phyloP scores from a whole-genome alignment of 2,797 vertebrate species.

The Muscicapa striata region DNA sequence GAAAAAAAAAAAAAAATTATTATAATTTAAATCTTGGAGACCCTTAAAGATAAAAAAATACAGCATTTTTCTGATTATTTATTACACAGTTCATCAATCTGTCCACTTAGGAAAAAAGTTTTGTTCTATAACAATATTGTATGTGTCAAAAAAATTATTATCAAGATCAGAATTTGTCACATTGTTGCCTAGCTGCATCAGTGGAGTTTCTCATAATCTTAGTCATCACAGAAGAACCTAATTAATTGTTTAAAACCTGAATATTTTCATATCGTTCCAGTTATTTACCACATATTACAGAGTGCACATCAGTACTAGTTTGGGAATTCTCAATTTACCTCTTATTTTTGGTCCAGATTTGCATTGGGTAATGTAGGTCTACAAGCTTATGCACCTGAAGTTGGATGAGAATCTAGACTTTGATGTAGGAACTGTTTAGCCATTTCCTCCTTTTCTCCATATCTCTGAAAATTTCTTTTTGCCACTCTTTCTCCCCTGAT shows the following conservation, averaged over 20 bases:
- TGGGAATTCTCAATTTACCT: not conserved
- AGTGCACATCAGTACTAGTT: not conserved
- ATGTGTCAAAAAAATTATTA: not conserved
- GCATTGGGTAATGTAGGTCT: fast-evolving
- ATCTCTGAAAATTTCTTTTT: not conserved
- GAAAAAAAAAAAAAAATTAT: not conserved
- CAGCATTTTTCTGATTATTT: not conserved
- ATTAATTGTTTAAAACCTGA: not conserved
- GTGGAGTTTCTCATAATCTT: not conserved
- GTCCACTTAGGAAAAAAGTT: not conserved
- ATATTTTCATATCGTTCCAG: not conserved
- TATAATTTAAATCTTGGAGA: not conserved
- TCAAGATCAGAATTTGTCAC: not conserved
- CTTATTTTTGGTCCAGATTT: not conserved
- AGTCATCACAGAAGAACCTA: not conserved
- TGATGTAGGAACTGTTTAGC: not conserved
- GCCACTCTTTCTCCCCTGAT: not conserved
- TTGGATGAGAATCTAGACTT: not conserved
- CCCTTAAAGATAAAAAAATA: not conserved
- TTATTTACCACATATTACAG: not conserved
- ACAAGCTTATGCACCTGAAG: not conserved
- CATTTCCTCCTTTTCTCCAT: not conserved
- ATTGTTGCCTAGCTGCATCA: not conserved
- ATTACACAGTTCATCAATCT: not conserved
- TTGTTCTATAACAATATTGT: not conserved